phyloP scores from a whole-genome alignment of 2,888 invertebrate genomes.

The Drosophila subquinaria region DNA sequence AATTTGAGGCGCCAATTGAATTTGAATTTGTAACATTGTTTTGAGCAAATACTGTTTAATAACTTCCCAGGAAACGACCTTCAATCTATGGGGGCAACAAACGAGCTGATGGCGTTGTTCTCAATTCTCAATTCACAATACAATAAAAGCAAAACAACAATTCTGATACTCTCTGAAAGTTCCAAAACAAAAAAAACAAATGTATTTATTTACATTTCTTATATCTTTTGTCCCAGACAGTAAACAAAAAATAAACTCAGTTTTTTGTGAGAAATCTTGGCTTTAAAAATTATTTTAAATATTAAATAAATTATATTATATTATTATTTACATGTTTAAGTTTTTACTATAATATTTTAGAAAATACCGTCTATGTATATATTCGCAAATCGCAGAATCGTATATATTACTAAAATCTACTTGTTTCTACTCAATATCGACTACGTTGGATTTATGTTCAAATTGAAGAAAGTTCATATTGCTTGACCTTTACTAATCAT shows the following conservation, averaged over 20 bases:
- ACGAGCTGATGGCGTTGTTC: conserved; percentile 42
- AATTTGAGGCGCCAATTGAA: conserved; percentile 66
- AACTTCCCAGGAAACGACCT: conserved; percentile 59
- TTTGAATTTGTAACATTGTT: conserved; percentile 57
- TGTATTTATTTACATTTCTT: neutral
- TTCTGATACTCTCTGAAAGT: conserved; percentile 1
- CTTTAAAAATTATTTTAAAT: too few species aligned
- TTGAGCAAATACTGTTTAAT: conserved; percentile 45
- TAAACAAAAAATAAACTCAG: conserved; percentile 8
- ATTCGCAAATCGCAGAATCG: too few species aligned
- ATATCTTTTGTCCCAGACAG: conserved; percentile 13
- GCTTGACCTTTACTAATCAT: conserved; percentile 23
- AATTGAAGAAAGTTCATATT: conserved; percentile 1
- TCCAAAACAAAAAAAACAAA: conserved; percentile 10
- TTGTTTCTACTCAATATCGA: too few species aligned
- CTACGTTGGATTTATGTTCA: neutral
- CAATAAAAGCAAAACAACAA: conserved; percentile 11
- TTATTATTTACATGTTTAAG: too few species aligned
- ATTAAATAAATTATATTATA: too few species aligned
- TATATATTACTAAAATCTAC: too few species aligned
- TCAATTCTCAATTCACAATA: conserved; percentile 14
- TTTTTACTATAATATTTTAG: too few species aligned
- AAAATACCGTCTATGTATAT: too few species aligned
- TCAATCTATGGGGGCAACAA: conserved; percentile 58
- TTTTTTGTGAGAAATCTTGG: conserved; percentile 5